phyloP scores from a whole-genome alignment of 1,140 invertebrate species.

The Heliconius eleuchia region DNA sequence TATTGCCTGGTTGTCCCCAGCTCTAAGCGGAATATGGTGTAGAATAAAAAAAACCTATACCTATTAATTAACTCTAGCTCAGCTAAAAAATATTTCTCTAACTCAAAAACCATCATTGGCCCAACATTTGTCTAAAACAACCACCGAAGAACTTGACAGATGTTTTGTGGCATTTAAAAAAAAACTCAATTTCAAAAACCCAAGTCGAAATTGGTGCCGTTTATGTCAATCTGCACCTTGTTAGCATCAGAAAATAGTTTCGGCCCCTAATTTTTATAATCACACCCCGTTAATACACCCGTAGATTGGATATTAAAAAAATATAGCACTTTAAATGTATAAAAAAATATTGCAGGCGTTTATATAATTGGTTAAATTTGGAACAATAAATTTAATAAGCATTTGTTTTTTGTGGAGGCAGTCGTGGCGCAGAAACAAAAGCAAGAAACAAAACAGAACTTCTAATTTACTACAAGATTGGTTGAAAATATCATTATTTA shows the following conservation, averaged over 20 bases:
- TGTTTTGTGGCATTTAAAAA: background rate
- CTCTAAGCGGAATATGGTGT: background rate
- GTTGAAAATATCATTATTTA: background rate
- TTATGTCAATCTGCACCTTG: conserved; percentile 36
- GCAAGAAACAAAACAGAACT: background rate
- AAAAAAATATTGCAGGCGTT: background rate
- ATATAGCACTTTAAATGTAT: conserved; percentile 1
- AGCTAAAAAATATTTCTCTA: background rate
- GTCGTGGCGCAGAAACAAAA: background rate
- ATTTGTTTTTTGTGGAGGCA: background rate
- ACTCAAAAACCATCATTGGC: background rate
- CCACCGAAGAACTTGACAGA: background rate
- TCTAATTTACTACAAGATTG: background rate
- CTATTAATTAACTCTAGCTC: too few species aligned
- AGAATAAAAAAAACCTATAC: background rate
- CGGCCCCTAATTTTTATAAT: conserved; percentile 10
- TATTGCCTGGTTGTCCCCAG: too few species aligned
- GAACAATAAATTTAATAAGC: background rate
- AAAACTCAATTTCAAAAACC: conserved; percentile 20
- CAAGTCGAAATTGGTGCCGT: conserved; percentile 24
- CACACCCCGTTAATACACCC: conserved; percentile 1
- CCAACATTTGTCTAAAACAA: background rate
- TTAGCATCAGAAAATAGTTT: conserved; percentile 26
- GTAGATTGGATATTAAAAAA: background rate
- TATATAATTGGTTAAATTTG: background rate